Evolutionary conservation across 1,140 invertebrate species (phyloP), one percentile per base, ranked within the genome.

Genomic region (Saccostrea glomerata): DNA sequence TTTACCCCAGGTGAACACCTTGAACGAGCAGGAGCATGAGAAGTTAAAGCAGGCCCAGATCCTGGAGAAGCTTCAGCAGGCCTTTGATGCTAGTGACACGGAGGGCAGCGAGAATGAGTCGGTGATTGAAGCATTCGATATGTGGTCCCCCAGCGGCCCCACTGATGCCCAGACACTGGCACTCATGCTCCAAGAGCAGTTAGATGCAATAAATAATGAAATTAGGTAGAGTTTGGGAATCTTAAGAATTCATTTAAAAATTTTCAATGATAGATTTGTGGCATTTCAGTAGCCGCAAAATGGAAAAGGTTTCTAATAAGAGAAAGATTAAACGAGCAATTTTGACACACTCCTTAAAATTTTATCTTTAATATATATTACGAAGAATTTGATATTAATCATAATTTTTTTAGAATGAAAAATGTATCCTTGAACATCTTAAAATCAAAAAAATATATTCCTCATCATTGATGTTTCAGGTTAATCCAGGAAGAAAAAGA

Each of bases 181-280:
- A 36, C 96, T 99, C 92, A 99, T 99, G 98, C 96, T 99, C 88
- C 99, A 99, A 95, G 98, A 99, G 94, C 99, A 99, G 95, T 96
- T 99, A 82, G 99, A 99, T 96, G 99, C 99, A 91, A 99, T 99
- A 92, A 99, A 99, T 95, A 99, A 99, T 94, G 99, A 99, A 96
- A 99, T 99, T 91, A 97, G 97, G 94, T 94, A 90, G 12, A 30
- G 15, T 36, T 30, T 47, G 40, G 23, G 15, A 36, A 47, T 36
- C 25, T 36, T 23, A 17, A 15, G 23, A 30, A 82, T 47, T 77
- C 4, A 47, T 7, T 47, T 9, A 47, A 47, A 47, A 47, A 47
- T 47, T 47, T 47, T 47, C 47, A 47, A 47, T 1, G 47, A 47
- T 47, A 47, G 47, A 47, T 47, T 47, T 47, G 5, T 36, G 47